Conservation (phyloP, 2,113 vertebrate species). For the Petaurus breviceps region DNA sequence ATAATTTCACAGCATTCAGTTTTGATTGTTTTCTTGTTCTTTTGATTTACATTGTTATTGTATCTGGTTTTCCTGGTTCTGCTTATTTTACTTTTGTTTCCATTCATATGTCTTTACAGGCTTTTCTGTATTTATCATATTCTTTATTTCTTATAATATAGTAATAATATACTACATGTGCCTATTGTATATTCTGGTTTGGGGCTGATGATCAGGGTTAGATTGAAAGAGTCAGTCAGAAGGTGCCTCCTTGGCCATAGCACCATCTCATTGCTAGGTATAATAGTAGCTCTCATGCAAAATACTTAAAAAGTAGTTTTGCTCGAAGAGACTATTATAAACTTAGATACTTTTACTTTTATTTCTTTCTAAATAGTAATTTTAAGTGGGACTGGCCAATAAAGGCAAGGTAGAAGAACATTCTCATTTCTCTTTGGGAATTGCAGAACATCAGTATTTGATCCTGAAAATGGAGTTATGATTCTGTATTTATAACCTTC, state of each 20-base stretch:
- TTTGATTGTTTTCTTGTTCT: background rate
- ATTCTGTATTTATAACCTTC: background rate
- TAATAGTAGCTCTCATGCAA: background rate
- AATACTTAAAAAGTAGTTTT: background rate
- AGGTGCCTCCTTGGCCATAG: background rate
- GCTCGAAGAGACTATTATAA: background rate
- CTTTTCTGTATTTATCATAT: background rate
- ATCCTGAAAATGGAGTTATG: background rate
- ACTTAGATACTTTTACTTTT: background rate
- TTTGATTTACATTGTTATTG: background rate
- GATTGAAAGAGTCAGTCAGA: background rate
- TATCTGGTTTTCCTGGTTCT: background rate
- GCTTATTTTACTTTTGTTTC: background rate
- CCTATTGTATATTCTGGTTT: background rate
- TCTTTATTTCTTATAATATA: background rate
- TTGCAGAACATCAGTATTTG: background rate
- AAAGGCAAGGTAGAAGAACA: background rate
- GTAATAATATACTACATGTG: background rate
- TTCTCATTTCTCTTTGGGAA: background rate
- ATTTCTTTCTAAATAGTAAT: background rate
- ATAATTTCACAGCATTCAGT: background rate
- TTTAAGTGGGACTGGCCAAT: background rate
- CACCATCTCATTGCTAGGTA: background rate
- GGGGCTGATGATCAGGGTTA: background rate
- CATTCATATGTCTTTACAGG: background rate